Percentiles rank a stretch among this genome's conserved stretches.
Conservation (phyloP, 2,113 vertebrate species). For the Aythya baeri region DNA sequence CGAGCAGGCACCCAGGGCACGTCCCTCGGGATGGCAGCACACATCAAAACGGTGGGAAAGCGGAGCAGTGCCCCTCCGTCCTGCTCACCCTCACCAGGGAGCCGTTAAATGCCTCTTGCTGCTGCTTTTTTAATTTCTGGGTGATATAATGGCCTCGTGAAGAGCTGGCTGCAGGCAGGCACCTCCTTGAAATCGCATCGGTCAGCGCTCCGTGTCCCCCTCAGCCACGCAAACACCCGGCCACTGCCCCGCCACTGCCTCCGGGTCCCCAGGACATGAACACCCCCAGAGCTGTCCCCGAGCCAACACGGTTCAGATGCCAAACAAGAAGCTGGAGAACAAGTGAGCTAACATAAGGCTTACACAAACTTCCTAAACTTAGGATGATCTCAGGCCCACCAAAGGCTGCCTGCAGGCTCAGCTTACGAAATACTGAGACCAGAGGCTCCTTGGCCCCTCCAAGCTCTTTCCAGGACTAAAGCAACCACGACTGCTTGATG, state of each 20-base stretch:
- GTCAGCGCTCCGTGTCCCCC: rapidly evolving
- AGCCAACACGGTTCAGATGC: neutral
- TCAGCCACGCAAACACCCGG: neutral
- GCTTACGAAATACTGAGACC: neutral
- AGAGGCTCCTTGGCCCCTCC: neutral
- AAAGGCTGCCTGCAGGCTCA: neutral
- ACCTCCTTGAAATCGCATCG: neutral
- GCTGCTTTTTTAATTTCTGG: neutral
- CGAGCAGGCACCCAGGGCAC: constrained; percentile 19
- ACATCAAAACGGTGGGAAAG: neutral
- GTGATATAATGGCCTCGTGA: neutral
- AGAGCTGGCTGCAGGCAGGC: neutral
- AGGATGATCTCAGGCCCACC: neutral
- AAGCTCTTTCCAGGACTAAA: neutral
- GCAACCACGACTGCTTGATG: neutral
- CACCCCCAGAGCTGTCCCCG: neutral
- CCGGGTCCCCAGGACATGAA: neutral
- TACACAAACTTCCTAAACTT: neutral
- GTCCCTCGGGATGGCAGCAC: neutral
- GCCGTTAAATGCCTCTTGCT: neutral
- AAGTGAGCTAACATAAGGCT: rapidly evolving
- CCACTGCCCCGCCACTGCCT: neutral
- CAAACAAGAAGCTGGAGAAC: neutral
- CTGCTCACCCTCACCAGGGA: neutral
- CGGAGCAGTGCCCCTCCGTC: neutral